Evolutionary conservation across 2,888 invertebrate genomes (phyloP), one percentile per base, ranked within the genome.

Genomic region (Himalopsyche tibetana): DNA sequence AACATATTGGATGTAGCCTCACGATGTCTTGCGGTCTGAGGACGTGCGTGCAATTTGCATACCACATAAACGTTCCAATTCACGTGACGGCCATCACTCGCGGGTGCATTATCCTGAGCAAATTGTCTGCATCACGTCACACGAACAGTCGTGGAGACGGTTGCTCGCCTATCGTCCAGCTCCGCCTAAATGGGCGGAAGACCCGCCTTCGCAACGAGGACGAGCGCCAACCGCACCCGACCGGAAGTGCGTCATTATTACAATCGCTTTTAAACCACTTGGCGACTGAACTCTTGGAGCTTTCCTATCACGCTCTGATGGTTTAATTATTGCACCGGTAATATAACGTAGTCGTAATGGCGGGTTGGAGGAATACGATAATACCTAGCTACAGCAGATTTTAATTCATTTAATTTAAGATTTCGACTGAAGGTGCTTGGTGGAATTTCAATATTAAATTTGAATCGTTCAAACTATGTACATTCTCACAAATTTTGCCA

Each of bases 131-230:
- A 63, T 28, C 63, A 63, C 63, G 63, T 63, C 63, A 63, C 63
- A 63, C 63, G 63, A 63, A 28, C 63, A 19, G 63, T 4, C 63
- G 19, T 19, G 63, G 63, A 63, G 63, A 51, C 51, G 51, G 51
- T 15, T 51, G 51, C 51, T 51, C 51, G 51, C 19, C 63, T 28
- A 63, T 19, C 63, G 63, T 63, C 63, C 63, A 63, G 63, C 63
- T 63, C 63, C 63, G 63, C 63, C 63, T 63, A 63, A 63, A 28
- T 63, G 63, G 63, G 63, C 63, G 63, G 63, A 63, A 63, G 63
- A 19, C 63, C 63, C 19, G 63, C 63, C 63, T 28, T 63, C 63
- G 11, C 19, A 19, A 4, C 19, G 63, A 63, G 63, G 63, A 63
- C 63, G 63, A 63, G 19, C 63, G 63, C 63, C 63, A 63, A 63